A percentile compares a stretch with the other conserved stretches of the same genome.
Conservation (phyloP, 23 tunicate genomes). For the Halocynthia aurantium region DNA sequence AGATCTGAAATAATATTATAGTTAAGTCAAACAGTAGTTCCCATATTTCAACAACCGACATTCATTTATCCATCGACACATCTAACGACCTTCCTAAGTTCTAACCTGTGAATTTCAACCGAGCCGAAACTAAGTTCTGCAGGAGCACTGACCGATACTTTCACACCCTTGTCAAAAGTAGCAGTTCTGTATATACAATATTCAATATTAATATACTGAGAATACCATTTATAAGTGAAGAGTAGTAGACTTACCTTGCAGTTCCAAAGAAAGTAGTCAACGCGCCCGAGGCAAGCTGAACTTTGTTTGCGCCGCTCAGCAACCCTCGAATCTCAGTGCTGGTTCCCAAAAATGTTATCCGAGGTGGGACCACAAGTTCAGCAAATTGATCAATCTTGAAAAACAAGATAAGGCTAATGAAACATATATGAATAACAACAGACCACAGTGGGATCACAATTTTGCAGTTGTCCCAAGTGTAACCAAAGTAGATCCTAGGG, state of each 20-base stretch:
- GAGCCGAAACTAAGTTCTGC: slow-evolving; percentile 9
- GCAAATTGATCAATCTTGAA: slow-evolving; percentile 18
- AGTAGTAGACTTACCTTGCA: slow-evolving; percentile 9
- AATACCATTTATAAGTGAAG: background rate
- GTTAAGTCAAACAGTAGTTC: too few species aligned
- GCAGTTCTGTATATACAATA: slow-evolving; percentile 17
- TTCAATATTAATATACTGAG: background rate
- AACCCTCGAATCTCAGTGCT: slow-evolving; percentile 7
- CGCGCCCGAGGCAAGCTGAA: slow-evolving; percentile 25
- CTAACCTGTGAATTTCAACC: slow-evolving; percentile 26
- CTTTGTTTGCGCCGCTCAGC: slow-evolving; percentile 12
- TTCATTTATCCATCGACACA: too few species aligned
- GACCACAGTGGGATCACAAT: too few species aligned
- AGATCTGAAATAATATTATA: slow-evolving; percentile 1
- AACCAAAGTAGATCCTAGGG: too few species aligned
- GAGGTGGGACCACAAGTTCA: slow-evolving; percentile 18
- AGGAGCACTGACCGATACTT: slow-evolving; percentile 9
- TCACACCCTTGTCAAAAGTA: slow-evolving; percentile 7
- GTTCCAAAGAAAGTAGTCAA: slow-evolving; percentile 4
- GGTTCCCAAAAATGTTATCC: slow-evolving; percentile 16
- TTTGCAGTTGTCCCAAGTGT: too few species aligned
- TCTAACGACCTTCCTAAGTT: too few species aligned
- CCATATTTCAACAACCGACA: too few species aligned
- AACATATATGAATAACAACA: too few species aligned
- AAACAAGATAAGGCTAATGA: background rate